phyloP scores from a whole-genome alignment of 2,888 invertebrate genomes.

The Dilophus febrilis region DNA sequence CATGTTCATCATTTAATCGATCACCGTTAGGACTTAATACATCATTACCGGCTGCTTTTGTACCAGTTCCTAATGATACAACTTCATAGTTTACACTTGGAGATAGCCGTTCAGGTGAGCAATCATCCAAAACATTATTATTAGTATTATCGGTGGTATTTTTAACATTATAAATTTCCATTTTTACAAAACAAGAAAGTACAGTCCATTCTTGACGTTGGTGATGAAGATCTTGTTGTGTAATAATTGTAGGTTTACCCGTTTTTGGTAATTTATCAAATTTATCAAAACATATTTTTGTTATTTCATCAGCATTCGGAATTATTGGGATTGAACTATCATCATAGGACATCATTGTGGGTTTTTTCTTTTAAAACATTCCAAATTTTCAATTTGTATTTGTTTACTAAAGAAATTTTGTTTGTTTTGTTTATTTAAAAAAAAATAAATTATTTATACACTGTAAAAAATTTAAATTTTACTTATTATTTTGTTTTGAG shows the following conservation, averaged over 20 bases:
- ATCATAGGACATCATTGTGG: no score
- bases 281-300: conserved; percentile 35
- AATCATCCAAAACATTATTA: no score
- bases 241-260: conserved; percentile 64
- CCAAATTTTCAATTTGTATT: no score
- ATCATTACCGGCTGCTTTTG: conserved; percentile 70
- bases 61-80: conserved; percentile 75
- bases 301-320: conserved; percentile 1
- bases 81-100: not conserved
- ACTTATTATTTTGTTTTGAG: no score
- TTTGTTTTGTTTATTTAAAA: no score
- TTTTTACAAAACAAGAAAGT: conserved; percentile 51
- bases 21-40: conserved; percentile 47
- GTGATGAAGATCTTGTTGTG: no score
- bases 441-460: no score
- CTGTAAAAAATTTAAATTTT: no score
- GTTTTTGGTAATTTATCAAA: conserved; percentile 51
- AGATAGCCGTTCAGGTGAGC: not conserved
- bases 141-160: conserved; percentile 31
- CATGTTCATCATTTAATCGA: conserved; percentile 78
- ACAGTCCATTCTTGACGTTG: conserved; percentile 73
- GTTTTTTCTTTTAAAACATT: no score
- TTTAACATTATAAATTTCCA: conserved; percentile 23
- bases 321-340: no score
- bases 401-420: no score